Evolutionary conservation across 92 coral and sea anemone genomes (phyloP), one percentile per base, ranked within the genome.

Genomic region (Epizoanthus ramosus): DNA sequence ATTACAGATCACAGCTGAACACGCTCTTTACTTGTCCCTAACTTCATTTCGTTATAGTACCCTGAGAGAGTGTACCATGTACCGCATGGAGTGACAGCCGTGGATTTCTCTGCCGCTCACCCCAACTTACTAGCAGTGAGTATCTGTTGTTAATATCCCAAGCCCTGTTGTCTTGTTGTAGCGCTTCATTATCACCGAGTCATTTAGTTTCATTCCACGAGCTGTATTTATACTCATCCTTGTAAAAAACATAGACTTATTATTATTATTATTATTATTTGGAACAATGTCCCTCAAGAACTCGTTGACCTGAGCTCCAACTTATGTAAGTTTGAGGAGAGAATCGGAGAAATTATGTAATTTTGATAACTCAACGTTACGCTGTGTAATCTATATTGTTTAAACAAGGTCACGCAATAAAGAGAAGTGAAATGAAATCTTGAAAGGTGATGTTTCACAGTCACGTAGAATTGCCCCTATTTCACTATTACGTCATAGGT

Each of bases 121-220:
- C 97, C 99, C 7, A 96, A 94, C 63, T 86, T 96, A 64, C 85
- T 96, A 24, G 99, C 99, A 19, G 99, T 96, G 72, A 90, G 97
- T 90, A 59, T 25, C 22, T 4, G 3, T 9, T 17, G 24, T 4
- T 71, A 52, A 15, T n/a, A 39, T 15, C 21, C 50, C 50, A 43
- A 9, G 7, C 8, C 50, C 50, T 43, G 21, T 28, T 57, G n/a
- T 75, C 22, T 8, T 33, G n/a, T 4, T 57, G 22, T 18, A 17
- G 21, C 22, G 15, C 5, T 33, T 10, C 2, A 57, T 31, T 15
- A n/a, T n/a, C 19, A 14, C 17, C n/a, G 15, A 28, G 31, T 28
- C 31, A 28, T 28, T 28, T 28, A 28, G 31, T 28, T 28, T 28
- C 31, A 28, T 28, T 28, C 31, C 31, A 28, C 31, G 31, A 28